Conservation (phyloP, 2,797 vertebrate genomes). For the Mormyrus hasselquistii region DNA sequence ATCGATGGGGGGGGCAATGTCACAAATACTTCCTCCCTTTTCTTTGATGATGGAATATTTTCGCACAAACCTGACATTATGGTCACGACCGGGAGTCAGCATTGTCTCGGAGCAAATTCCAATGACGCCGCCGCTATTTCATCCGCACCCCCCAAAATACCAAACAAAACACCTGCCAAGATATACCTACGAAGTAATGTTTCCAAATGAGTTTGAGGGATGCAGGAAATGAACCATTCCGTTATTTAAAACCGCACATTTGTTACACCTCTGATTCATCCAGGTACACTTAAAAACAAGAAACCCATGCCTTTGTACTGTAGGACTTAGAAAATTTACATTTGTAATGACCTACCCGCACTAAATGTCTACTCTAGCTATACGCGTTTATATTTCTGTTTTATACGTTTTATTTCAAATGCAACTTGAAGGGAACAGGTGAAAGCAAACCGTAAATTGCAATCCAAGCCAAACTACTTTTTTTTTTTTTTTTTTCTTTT, state of each 20-base stretch:
- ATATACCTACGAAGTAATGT: neutral
- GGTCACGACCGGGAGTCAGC: neutral
- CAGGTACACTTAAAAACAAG: neutral
- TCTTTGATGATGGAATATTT: neutral
- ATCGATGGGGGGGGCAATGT: conserved; percentile 29
- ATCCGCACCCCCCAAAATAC: neutral
- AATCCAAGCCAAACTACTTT: neutral
- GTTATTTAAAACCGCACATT: neutral
- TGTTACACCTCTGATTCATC: neutral
- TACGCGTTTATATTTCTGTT: neutral
- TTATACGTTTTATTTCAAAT: neutral
- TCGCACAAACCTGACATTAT: neutral
- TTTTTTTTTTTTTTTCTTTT: too few species aligned
- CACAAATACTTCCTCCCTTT: conserved; percentile 8
- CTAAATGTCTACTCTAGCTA: neutral
- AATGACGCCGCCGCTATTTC: neutral
- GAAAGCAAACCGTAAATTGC: neutral
- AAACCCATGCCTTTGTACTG: neutral
- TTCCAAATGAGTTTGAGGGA: neutral
- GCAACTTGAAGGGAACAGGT: neutral
- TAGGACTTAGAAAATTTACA: neutral
- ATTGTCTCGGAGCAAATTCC: neutral
- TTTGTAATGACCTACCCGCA: neutral
- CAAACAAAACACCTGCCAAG: neutral
- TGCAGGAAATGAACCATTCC: neutral